These are phyloP conservation scores for Lepidocyrtinus sp. DNA, from an alignment of 2,888 invertebrate species.

Conservation along the genomic window DNA sequence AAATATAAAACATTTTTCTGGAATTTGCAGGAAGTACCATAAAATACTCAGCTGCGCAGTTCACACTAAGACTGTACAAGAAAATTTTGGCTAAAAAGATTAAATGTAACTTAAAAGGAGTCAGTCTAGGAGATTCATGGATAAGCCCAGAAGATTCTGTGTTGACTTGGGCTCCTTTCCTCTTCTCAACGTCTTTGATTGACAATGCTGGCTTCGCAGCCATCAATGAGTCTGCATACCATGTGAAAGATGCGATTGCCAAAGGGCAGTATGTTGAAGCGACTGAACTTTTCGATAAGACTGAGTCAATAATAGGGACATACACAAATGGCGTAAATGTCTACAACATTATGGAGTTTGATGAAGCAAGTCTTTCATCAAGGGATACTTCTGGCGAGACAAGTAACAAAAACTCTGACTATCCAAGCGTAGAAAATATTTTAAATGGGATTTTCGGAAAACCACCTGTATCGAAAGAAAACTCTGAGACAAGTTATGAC, in stretches of 20 bases:
- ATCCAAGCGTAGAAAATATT: slow-evolving; percentile 32
- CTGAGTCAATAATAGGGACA: slow-evolving; percentile 78
- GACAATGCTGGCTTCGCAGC: slow-evolving; percentile 79
- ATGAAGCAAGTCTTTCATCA: neutral
- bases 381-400: neutral
- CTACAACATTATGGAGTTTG: slow-evolving; percentile 79
- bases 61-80: slow-evolving; percentile 77
- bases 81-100: slow-evolving; percentile 79
- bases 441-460: slow-evolving; percentile 23
- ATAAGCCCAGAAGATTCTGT: slow-evolving; percentile 90
- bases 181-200: slow-evolving; percentile 80
- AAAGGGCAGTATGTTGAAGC: slow-evolving; percentile 77
- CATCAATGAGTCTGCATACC: slow-evolving; percentile 77
- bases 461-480: neutral
- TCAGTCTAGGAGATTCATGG: slow-evolving; percentile 92
- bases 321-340: slow-evolving; percentile 82
- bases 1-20: neutral
- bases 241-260: slow-evolving; percentile 77
- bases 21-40: slow-evolving; percentile 38
- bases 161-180: slow-evolving; percentile 85
- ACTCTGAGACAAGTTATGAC: neutral
- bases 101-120: slow-evolving; percentile 81
- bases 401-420: neutral
- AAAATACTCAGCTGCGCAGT: slow-evolving; percentile 80
- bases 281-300: slow-evolving; percentile 78